Conservation (phyloP, 1,140 invertebrate genomes). For the Drosophila orena region DNA sequence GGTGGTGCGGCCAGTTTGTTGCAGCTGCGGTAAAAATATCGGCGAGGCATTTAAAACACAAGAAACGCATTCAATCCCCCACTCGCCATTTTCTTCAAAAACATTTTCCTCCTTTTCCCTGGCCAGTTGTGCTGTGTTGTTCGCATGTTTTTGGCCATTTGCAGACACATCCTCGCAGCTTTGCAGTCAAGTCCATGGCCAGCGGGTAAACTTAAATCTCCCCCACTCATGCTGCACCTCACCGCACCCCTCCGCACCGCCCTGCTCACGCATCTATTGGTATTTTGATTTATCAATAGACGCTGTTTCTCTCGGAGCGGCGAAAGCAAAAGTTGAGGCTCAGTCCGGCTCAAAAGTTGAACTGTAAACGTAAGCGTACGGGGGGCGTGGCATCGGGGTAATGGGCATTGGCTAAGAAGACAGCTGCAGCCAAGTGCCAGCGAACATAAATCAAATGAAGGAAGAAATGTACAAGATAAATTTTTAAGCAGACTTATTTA, state of each 20-base stretch:
- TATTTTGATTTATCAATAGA: slow-evolving; percentile 83
- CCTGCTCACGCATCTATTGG: slow-evolving; percentile 73
- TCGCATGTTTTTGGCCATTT: slow-evolving; percentile 81
- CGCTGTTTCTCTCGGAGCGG: slow-evolving; percentile 33
- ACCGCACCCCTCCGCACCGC: slow-evolving; percentile 11
- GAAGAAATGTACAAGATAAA: slow-evolving; percentile 84
- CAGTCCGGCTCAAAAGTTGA: slow-evolving; percentile 49
- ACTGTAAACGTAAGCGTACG: slow-evolving; percentile 38
- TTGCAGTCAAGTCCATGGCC: slow-evolving; percentile 56
- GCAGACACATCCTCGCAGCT: slow-evolving; percentile 32
- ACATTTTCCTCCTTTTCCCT: slow-evolving; percentile 11
- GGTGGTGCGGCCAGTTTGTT: slow-evolving; percentile 14
- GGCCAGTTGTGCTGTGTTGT: slow-evolving; percentile 45
- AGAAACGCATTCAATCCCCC: slow-evolving; percentile 75
- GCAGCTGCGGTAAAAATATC: slow-evolving; percentile 36
- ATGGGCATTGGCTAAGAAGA: slow-evolving; percentile 51
- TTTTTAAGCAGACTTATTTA: slow-evolving; percentile 84
- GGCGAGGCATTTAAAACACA: slow-evolving; percentile 61
- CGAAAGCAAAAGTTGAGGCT: slow-evolving; percentile 72
- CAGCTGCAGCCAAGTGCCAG: slow-evolving; percentile 63
- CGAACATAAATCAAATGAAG: slow-evolving; percentile 81
- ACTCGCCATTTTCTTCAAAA: slow-evolving; percentile 9
- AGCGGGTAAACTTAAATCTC: slow-evolving; percentile 75
- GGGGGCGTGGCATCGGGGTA: slow-evolving; percentile 15
- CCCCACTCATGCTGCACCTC: slow-evolving; percentile 15